Conservation (phyloP, 2,113 vertebrate genomes). For the Macroglossus sobrinus region DNA sequence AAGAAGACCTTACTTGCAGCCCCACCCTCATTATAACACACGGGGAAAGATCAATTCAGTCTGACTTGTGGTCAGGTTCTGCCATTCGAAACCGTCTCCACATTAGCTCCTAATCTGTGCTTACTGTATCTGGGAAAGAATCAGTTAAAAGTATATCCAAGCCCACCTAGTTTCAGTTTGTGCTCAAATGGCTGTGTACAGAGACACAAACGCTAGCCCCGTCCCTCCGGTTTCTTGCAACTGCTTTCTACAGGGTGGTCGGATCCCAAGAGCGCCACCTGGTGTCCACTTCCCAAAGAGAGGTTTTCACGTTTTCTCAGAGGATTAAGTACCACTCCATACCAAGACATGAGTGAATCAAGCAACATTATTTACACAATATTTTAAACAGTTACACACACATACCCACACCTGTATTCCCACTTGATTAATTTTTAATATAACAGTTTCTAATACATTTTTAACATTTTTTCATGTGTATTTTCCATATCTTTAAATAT, state of each 20-base stretch:
- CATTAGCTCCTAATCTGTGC: neutral
- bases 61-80: neutral
- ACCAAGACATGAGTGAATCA: neutral
- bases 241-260: neutral
- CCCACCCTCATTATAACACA: neutral
- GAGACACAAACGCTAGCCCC: neutral
- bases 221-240: neutral
- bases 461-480: neutral
- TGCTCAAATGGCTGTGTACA: neutral
- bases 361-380: neutral
- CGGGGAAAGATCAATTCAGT: neutral
- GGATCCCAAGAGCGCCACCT: constrained; percentile 75
- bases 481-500: neutral
- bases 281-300: constrained; percentile 59
- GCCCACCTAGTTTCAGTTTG: neutral
- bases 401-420: neutral
- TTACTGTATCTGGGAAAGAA: neutral
- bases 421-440: neutral
- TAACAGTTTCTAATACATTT: neutral
- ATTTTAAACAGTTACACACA: neutral
- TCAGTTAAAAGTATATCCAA: neutral
- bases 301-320: neutral
- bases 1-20: neutral
- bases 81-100: neutral
- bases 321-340: neutral